These are phyloP conservation scores for Nothobranchius kuhntae DNA, from an alignment of 2,113 vertebrate species.

Conservation along the genomic window DNA sequence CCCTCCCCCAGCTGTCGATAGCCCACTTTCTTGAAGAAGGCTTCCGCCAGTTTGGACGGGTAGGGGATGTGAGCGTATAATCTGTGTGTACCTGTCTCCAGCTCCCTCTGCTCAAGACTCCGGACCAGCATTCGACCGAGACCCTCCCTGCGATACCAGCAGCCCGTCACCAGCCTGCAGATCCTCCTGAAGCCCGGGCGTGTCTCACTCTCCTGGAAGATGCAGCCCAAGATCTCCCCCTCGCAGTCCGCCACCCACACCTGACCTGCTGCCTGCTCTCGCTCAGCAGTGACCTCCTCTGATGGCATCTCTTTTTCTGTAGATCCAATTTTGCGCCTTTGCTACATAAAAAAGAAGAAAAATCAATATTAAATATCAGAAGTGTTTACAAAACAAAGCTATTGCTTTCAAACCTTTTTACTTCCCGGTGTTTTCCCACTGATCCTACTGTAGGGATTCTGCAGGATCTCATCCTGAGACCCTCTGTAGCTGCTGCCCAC, in stretches of 20 bases:
- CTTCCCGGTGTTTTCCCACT: constrained; percentile 51
- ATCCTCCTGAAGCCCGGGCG: constrained; percentile 68
- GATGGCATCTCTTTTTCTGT: constrained; percentile 56
- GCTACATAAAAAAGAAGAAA: constrained; percentile 13
- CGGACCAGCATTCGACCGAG: constrained; percentile 81
- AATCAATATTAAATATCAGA: background rate
- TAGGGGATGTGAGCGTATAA: constrained; percentile 75
- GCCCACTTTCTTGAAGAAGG: constrained; percentile 80
- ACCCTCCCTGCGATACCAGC: constrained; percentile 84
- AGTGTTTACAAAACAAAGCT: background rate
- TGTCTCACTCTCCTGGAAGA: constrained; percentile 70
- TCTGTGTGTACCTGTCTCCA: constrained; percentile 63
- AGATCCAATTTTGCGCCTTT: constrained; percentile 47
- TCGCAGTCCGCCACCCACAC: constrained; percentile 86
- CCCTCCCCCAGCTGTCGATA: constrained; percentile 71
- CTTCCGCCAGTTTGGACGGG: constrained; percentile 77
- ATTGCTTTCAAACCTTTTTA: constrained; percentile 51
- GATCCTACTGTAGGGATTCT: constrained; percentile 66
- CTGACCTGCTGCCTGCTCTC: constrained; percentile 73
- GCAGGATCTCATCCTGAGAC: constrained; percentile 61
- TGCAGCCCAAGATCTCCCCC: constrained; percentile 83
- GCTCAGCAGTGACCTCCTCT: constrained; percentile 68
- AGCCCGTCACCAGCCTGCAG: constrained; percentile 82
- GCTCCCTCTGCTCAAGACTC: constrained; percentile 77
- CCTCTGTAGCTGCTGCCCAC: constrained; percentile 77